Evolutionary conservation across 1,140 invertebrate species (phyloP), one percentile per base, ranked within the genome.

Genomic region (Phthorimaea operculella): DNA sequence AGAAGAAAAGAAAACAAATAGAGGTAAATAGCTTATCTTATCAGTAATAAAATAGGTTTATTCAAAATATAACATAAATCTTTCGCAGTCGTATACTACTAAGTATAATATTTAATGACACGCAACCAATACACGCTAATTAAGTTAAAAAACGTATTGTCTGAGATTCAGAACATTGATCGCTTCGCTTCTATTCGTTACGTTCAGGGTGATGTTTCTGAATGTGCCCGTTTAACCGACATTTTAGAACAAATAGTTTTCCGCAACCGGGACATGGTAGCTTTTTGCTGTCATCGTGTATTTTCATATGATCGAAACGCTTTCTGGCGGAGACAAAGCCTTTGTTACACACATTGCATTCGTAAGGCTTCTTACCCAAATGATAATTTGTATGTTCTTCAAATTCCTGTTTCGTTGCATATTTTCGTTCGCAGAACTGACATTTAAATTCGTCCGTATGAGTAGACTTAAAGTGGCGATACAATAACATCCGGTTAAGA

Each of bases 241-340:
- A 39, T n/a, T 4, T 18, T 14, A 14, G 33, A 1, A 44, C 45
- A 12, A 56, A 56, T 1, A 56, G 36, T 42, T 44, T 50, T n/a
- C 36, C 42, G 63, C 83, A 85, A 1, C 72, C 65, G 36, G 74
- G 62, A 67, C 83, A 86, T 39, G 49, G 11, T 10, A 50, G 53
- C 42, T 39, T 33, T 50, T 48, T 64, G 69, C 33, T 83, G 72
- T 1, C 71, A 60, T 3, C 72, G 60, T 67, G 65, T 17, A 59
- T 58, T 36, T 33, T 62, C 16, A 76, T 73, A 51, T 87, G 86
- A 0, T 70, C 72, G 33, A 77, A 75, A 2, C 85, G 10, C 0
- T 72, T 79, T 16, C 70, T 79, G 16, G 73, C 78, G 12, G 76
- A 79, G 0, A 66, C 15, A 33, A 74, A 84, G 12, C 70, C 72